Percentiles rank a stretch among this genome's conserved stretches.
phyloP scores from a whole-genome alignment of 23 tunicate species.

The Botrylloides violaceus region DNA sequence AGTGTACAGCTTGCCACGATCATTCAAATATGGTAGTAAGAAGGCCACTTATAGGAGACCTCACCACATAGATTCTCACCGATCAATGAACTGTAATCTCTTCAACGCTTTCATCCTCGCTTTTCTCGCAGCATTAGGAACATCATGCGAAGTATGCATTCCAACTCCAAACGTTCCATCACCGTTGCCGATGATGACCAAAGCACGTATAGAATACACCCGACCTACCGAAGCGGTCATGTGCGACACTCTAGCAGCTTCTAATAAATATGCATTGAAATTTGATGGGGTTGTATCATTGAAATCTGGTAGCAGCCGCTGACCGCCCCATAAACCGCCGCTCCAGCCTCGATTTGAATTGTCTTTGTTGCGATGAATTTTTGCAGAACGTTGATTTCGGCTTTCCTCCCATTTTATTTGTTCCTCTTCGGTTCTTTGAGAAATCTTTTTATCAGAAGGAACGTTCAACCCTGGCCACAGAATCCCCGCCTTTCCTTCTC shows the following conservation, averaged over 20 bases:
- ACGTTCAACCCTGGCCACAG: slow-evolving; percentile 85
- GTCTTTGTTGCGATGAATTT: background rate
- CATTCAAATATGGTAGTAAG: background rate
- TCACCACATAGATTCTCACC: slow-evolving; percentile 27
- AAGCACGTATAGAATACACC: slow-evolving; percentile 42
- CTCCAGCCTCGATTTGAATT: slow-evolving; percentile 62
- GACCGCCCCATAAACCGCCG: slow-evolving; percentile 72
- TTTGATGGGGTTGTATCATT: slow-evolving; percentile 29
- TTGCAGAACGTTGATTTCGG: background rate
- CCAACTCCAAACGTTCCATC: slow-evolving; percentile 69
- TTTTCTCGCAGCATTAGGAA: slow-evolving; percentile 59
- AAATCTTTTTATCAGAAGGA: background rate
- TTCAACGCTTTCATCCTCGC: slow-evolving; percentile 60
- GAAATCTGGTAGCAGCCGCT: slow-evolving; percentile 34
- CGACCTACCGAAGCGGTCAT: slow-evolving; percentile 49
- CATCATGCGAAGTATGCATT: slow-evolving; percentile 22
- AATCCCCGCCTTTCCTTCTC: slow-evolving; percentile 57
- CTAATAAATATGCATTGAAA: slow-evolving; percentile 46
- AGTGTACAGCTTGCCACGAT: no score
- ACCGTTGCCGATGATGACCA: slow-evolving; percentile 74
- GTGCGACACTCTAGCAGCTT: slow-evolving; percentile 73
- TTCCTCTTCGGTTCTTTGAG: slow-evolving; percentile 32
- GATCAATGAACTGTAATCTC: slow-evolving; percentile 53
- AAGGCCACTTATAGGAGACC: background rate
- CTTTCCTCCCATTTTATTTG: slow-evolving; percentile 33